Evolutionary conservation across 1,140 invertebrate species (phyloP).

Genomic region (Himalopsyche phryganea): DNA sequence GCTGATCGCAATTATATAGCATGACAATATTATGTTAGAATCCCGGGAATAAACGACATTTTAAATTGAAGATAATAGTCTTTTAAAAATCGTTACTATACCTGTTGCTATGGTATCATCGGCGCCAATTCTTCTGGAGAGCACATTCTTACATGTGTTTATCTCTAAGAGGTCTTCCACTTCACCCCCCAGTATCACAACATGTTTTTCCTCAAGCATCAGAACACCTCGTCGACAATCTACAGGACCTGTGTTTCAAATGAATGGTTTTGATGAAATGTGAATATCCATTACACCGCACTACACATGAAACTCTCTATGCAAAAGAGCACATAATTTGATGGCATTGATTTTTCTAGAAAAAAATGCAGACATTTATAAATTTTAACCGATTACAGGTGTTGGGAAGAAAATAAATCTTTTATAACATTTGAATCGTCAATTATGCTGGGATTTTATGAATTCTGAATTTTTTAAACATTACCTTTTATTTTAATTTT

Average conservation of each 20-base stretch:
- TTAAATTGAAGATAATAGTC: too few relatives aligned
- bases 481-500: conserved; percentile 58
- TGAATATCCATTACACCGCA: conserved; percentile 35
- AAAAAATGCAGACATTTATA: not conserved
- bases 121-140: conserved; percentile 44
- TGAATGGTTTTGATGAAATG: conserved; percentile 44
- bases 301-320: conserved; percentile 16
- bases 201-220: conserved; percentile 60
- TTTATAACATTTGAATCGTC: too few relatives aligned
- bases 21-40: too few relatives aligned
- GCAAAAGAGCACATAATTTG: not conserved
- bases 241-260: conserved; percentile 63
- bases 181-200: conserved; percentile 71
- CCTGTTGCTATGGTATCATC: too few relatives aligned
- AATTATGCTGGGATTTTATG: too few relatives aligned
- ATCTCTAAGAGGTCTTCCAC: conserved; percentile 60
- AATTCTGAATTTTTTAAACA: too few relatives aligned
- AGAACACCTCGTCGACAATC: conserved; percentile 67
- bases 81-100: too few relatives aligned
- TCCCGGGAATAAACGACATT: too few relatives aligned
- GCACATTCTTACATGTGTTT: conserved; percentile 60
- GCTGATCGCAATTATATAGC: too few relatives aligned
- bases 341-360: not conserved
- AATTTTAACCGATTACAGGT: too few relatives aligned
- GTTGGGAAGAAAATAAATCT: too few relatives aligned